Conservation (phyloP, 1,140 invertebrate genomes). For the Zaprionus tsacasi region DNA sequence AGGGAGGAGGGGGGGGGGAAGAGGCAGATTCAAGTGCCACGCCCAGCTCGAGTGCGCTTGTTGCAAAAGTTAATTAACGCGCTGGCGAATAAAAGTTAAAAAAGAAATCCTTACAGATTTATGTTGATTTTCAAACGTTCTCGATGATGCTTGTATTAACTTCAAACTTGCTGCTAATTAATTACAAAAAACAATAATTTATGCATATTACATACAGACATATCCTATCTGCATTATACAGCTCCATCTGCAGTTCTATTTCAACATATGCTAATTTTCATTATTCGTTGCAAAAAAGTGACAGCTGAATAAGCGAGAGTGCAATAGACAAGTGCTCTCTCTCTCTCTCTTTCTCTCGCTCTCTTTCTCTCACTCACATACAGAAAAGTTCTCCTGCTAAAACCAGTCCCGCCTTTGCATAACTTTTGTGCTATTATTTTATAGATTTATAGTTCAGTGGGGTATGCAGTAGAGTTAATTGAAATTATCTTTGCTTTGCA, state of each 20-base stretch:
- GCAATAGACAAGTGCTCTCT: not conserved
- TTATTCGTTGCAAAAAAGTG: not conserved
- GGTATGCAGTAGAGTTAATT: not conserved
- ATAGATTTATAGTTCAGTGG: not conserved
- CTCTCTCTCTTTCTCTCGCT: too few species aligned
- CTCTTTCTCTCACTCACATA: not conserved
- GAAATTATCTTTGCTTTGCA: not conserved
- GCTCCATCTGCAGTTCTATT: not conserved
- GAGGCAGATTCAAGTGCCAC: not conserved
- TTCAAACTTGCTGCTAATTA: not conserved
- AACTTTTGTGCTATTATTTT: not conserved
- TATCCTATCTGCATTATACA: not conserved
- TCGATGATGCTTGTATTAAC: not conserved
- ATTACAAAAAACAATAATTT: not conserved
- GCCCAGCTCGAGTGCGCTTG: not conserved
- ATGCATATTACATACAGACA: not conserved
- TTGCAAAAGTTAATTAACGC: conserved; percentile 3
- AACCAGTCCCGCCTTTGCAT: not conserved
- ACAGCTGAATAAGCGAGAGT: not conserved
- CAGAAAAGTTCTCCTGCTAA: not conserved
- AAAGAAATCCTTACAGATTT: not conserved
- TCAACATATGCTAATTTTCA: not conserved
- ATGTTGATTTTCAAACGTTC: not conserved
- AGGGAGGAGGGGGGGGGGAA: not conserved
- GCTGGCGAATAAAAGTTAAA: not conserved